A percentile compares a stretch with the other conserved stretches of the same genome.
phyloP scores from a whole-genome alignment of 2,113 vertebrate genomes.

The Pterocles burchelli region DNA sequence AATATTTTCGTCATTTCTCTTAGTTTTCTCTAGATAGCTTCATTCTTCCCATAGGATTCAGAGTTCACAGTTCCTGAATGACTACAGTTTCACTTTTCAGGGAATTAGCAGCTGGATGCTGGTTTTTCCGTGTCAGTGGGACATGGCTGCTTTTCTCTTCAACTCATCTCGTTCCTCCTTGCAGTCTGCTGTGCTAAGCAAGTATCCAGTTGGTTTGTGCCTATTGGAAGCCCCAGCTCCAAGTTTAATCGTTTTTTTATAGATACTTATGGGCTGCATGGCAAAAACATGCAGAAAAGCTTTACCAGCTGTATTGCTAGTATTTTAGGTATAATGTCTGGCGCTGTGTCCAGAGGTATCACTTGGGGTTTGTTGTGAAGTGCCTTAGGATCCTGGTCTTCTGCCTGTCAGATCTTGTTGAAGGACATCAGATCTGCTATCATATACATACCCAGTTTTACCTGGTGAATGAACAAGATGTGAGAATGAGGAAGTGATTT shows the following conservation, averaged over 20 bases:
- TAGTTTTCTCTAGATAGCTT: not conserved
- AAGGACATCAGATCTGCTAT: not conserved
- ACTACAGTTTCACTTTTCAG: not conserved
- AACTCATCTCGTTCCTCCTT: not conserved
- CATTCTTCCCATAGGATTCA: not conserved
- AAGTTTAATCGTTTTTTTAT: not conserved
- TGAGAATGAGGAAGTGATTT: not conserved
- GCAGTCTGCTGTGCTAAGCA: not conserved
- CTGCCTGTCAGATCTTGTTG: not conserved
- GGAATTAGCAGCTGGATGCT: not conserved
- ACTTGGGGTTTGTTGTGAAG: rapidly evolving
- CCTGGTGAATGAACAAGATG: not conserved
- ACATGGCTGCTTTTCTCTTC: rapidly evolving
- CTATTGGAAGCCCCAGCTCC: not conserved
- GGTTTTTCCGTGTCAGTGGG: not conserved
- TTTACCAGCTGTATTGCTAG: not conserved
- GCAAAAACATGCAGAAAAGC: not conserved
- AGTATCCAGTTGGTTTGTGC: rapidly evolving
- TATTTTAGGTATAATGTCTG: not conserved
- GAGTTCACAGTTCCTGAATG: not conserved
- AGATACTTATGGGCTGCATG: rapidly evolving
- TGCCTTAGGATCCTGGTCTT: not conserved
- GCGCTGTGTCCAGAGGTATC: rapidly evolving
- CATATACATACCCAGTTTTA: not conserved
- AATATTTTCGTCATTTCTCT: not conserved